Evolutionary conservation across 2,113 vertebrate genomes (phyloP), one percentile per base, ranked within the genome.

Genomic region (Apeltes quadracus): DNA sequence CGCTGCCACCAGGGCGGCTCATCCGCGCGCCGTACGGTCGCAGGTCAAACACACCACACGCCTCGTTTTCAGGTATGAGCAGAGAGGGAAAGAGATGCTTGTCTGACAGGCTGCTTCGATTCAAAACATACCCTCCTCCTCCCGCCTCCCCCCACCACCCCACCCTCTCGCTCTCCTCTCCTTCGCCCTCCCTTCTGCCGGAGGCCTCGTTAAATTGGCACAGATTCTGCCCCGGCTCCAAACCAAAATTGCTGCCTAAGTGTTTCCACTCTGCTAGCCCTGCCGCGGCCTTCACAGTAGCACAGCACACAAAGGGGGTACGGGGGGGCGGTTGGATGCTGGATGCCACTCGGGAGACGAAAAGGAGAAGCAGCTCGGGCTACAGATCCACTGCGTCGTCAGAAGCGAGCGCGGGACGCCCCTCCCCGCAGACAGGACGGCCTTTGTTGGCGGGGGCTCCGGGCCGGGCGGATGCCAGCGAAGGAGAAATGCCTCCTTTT

Each of bases 191-290:
- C 73, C 65, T 56, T 61, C 72, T 78, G 86, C 91, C 48, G 6
- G 56, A 81, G 87, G 84, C 83, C 81, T 79, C 58, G 66, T 79
- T 79, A 86, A 88, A 88, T 86, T 91, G 88, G 86, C 88, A 84
- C 82, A 72, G 79, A 83, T 84, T 88, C 79, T 53, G 20, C 70
- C 61, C 51, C 57, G 1, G 62, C 79, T 86, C 75, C 70, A 64
- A 69, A 85, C 82, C 73, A 85, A 84, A 90, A 90, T 84, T 59
- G 70, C 86, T 86, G 87, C 71, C 88, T 87, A 87, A 90, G 89
- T 87, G 84, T 90, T 92, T 89, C 84, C 90, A 91, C 90, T 88
- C 77, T 38, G 36, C 86, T 86, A 67, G 73, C 79, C 81, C 72
- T 39, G 68, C 54, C 79, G 57, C 67, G 73, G 73, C 83, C 79